A percentile compares a stretch with the other conserved stretches of the same genome.
Evolutionary conservation across 1,140 invertebrate species (phyloP).

Genomic region (Ephestia elutella): DNA sequence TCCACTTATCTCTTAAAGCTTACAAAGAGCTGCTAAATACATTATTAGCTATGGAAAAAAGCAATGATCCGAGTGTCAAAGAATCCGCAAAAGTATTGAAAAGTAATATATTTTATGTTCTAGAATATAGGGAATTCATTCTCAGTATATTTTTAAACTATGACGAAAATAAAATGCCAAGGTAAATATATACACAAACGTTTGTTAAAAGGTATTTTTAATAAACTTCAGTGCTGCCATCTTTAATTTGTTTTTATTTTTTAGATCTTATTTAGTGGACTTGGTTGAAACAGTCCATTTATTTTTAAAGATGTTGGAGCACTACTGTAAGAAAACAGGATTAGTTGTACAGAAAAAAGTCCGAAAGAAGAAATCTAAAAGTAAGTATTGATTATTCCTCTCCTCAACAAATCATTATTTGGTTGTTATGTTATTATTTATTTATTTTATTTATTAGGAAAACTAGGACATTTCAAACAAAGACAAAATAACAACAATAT

Average conservation of each 20-base stretch:
- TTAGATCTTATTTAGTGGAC: slow-evolving; percentile 88
- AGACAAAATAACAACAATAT: too few relatives aligned
- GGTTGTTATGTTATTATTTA: not conserved
- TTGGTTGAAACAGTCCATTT: slow-evolving; percentile 92
- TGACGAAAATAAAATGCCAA: slow-evolving; percentile 90
- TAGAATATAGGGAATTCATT: slow-evolving; percentile 95
- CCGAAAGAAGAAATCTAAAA: slow-evolving; percentile 74
- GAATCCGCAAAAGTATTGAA: slow-evolving; percentile 90
- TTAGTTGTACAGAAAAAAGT: slow-evolving; percentile 85
- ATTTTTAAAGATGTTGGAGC: slow-evolving; percentile 94
- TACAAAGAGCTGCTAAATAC: slow-evolving; percentile 84
- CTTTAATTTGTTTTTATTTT: too few relatives aligned
- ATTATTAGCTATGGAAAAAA: slow-evolving; percentile 86
- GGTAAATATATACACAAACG: slow-evolving; percentile 66
- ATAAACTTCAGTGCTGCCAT: too few relatives aligned
- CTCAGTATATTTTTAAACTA: slow-evolving; percentile 86
- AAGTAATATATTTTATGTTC: slow-evolving; percentile 94
- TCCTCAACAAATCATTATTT: too few relatives aligned
- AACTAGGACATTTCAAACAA: too few relatives aligned
- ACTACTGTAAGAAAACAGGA: slow-evolving; percentile 81
- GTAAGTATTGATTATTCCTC: slow-evolving; percentile 39
- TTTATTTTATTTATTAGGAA: slow-evolving; percentile 2
- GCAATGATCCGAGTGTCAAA: slow-evolving; percentile 78
- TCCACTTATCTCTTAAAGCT: slow-evolving; percentile 84
- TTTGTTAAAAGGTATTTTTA: too few relatives aligned